A percentile compares a stretch with the other conserved stretches of the same genome.
Evolutionary conservation across 2,797 vertebrate species (phyloP).

Genomic region (Acropternis orthonyx): DNA sequence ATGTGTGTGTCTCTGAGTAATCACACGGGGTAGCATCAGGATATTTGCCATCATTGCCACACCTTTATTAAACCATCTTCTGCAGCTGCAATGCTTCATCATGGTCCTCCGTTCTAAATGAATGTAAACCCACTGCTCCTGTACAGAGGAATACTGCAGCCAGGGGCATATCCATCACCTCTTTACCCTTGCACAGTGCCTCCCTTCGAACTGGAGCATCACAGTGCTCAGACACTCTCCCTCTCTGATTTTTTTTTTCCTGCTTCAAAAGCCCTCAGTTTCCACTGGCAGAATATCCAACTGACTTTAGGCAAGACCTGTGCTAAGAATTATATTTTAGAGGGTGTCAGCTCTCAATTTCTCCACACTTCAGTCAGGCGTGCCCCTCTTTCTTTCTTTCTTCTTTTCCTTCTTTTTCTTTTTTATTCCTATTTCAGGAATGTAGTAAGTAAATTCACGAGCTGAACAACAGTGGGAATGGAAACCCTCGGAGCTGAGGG

Average conservation of each 20-base stretch:
- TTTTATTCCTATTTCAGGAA: not conserved
- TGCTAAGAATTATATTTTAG: not conserved
- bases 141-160: not conserved
- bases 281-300: not conserved
- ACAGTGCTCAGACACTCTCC: not conserved
- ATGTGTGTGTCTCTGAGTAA: not conserved
- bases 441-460: conserved; percentile 3
- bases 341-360: not conserved
- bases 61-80: not conserved
- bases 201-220: not conserved
- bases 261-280: not conserved
- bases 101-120: not conserved
- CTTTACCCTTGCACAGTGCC: not conserved
- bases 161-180: not conserved
- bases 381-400: not conserved
- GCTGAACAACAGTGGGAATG: not conserved
- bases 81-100: not conserved
- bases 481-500: conserved; percentile 24
- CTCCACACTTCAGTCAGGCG: not conserved
- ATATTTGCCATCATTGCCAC: not conserved
- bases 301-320: not conserved
- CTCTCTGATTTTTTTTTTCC: not conserved
- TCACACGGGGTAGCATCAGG: not conserved
- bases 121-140: not conserved
- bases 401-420: too few relatives aligned